Evolutionary conservation across 2,888 invertebrate genomes (phyloP).

Genomic region (Dysmachus trigonus): DNA sequence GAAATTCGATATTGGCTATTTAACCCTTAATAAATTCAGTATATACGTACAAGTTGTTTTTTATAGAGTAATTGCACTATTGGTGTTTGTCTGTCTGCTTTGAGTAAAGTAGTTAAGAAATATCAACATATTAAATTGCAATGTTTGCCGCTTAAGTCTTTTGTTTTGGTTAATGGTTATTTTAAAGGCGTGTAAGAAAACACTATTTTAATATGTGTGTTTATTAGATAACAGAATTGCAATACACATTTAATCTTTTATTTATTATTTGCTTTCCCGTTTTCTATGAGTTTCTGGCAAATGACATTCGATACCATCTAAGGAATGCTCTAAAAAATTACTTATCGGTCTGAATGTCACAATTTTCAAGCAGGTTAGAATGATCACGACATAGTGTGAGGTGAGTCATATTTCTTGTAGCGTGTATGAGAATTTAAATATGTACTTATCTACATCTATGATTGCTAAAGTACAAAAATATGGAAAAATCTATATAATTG

Average conservation of each 20-base stretch:
- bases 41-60: background rate
- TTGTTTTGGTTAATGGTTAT: background rate
- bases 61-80: background rate
- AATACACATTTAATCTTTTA: background rate
- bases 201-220: background rate
- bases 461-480: too few species aligned
- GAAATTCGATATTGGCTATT: conserved; percentile 29
- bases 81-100: background rate
- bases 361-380: background rate
- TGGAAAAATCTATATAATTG: too few species aligned
- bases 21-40: background rate
- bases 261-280: background rate
- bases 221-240: background rate
- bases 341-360: background rate
- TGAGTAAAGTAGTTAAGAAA: background rate
- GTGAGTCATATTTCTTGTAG: background rate
- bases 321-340: background rate
- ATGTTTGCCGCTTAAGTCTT: conserved; percentile 39
- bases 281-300: background rate
- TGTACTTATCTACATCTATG: too few species aligned
- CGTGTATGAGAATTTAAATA: too few species aligned
- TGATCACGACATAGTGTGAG: background rate
- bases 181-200: background rate
- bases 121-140: background rate
- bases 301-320: conserved; percentile 11